Conservation (phyloP, 2,113 vertebrate genomes). For the Paradisaea rubra region DNA sequence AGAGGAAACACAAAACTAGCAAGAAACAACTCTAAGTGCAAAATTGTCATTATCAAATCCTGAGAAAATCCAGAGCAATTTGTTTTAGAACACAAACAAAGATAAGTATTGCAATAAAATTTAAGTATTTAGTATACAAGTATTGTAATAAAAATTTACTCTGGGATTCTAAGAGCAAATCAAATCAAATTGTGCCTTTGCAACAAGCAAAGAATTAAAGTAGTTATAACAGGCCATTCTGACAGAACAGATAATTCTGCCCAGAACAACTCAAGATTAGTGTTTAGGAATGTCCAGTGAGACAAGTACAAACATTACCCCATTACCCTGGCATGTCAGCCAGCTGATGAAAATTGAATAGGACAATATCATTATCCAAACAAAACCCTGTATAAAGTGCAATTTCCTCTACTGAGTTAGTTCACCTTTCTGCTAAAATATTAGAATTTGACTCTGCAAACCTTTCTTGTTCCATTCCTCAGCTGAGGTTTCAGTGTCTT, state of each 20-base stretch:
- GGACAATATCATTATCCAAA: not conserved
- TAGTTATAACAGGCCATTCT: not conserved
- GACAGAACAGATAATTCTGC: not conserved
- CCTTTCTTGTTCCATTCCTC: constrained; percentile 81
- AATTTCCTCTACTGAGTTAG: not conserved
- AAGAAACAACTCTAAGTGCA: not conserved
- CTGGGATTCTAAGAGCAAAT: not conserved
- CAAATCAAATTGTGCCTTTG: not conserved
- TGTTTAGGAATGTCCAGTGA: not conserved
- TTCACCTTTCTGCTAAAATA: not conserved
- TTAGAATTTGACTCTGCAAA: constrained; percentile 34
- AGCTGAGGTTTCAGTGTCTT: constrained; percentile 26
- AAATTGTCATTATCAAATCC: not conserved
- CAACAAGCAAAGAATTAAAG: not conserved
- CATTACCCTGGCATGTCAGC: not conserved
- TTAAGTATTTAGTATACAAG: not conserved
- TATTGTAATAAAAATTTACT: not conserved
- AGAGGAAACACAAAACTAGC: not conserved
- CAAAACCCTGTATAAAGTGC: not conserved
- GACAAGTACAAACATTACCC: not conserved
- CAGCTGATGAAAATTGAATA: not conserved
- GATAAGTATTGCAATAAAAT: not conserved
- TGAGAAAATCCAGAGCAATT: not conserved
- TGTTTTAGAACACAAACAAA: not conserved
- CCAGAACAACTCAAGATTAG: not conserved